Conservation (phyloP, 2,113 vertebrate genomes). For the Spermophilus dauricus region DNA sequence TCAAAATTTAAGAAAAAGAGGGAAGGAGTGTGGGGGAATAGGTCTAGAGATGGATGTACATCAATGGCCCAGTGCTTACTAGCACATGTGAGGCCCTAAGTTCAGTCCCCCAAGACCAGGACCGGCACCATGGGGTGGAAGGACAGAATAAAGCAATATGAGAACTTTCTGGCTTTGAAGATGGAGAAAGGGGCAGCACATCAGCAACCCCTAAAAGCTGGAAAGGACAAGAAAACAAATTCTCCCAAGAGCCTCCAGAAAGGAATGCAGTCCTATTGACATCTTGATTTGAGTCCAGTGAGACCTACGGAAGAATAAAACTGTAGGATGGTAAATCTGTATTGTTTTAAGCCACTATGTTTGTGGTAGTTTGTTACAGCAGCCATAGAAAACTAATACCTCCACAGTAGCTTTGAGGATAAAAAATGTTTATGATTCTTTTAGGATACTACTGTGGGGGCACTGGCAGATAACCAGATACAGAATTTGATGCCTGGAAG, state of each 20-base stretch:
- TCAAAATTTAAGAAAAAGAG: too few species aligned
- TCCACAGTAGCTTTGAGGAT: neutral
- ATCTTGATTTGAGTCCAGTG: too few species aligned
- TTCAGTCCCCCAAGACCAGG: too few species aligned
- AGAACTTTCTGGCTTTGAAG: neutral
- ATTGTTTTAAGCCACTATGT: too few species aligned
- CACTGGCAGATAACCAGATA: neutral
- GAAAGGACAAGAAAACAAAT: neutral
- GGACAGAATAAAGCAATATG: neutral
- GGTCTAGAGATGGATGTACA: too few species aligned
- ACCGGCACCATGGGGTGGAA: too few species aligned
- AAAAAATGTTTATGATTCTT: neutral
- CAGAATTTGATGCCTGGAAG: neutral
- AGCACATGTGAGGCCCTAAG: too few species aligned
- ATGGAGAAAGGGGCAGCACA: neutral
- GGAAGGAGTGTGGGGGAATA: too few species aligned
- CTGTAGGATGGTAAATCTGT: neutral
- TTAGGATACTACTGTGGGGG: neutral
- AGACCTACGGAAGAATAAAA: neutral
- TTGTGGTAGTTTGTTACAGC: too few species aligned
- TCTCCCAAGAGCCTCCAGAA: too few species aligned
- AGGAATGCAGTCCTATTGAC: too few species aligned
- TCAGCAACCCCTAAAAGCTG: neutral
- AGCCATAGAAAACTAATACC: neutral
- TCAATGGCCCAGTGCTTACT: too few species aligned